A percentile compares a stretch with the other conserved stretches of the same genome.
Conservation (phyloP, 2,797 vertebrate genomes). For the Dryobates pubescens region DNA sequence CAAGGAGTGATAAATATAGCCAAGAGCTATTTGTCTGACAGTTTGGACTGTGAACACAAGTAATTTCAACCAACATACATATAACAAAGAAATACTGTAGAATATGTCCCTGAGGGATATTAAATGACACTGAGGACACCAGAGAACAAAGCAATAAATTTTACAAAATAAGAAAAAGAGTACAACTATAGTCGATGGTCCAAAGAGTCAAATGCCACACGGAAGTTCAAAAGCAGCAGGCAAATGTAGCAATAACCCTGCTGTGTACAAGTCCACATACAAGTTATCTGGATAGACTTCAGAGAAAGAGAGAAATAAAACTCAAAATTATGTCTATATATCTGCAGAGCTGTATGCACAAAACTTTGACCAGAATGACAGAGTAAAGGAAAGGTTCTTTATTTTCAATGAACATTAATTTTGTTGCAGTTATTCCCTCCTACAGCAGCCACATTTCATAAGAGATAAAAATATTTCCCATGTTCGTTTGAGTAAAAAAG, state of each 20-base stretch:
- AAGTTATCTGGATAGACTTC: background rate
- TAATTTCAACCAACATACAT: constrained; percentile 31
- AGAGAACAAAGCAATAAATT: constrained; percentile 52
- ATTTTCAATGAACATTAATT: background rate
- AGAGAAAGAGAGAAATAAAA: background rate
- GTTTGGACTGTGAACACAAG: constrained; percentile 30
- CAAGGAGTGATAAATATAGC: constrained; percentile 61
- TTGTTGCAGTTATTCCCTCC: background rate
- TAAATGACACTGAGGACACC: constrained; percentile 50
- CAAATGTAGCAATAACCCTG: constrained; percentile 20
- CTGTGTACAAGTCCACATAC: background rate
- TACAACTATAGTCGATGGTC: constrained; percentile 35
- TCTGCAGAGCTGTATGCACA: background rate
- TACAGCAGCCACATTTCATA: background rate
- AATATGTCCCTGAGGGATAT: constrained; percentile 20
- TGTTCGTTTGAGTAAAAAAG: background rate
- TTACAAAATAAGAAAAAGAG: constrained; percentile 51
- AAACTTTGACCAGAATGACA: background rate
- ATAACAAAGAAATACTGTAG: constrained; percentile 34
- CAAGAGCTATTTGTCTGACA: constrained; percentile 46
- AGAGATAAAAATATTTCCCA: background rate
- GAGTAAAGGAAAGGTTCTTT: background rate
- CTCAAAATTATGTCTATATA: background rate
- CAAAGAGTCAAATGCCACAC: constrained; percentile 38
- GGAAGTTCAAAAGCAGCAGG: background rate